Conservation (phyloP, 2,113 vertebrate species). For the Osmerus mordax region DNA sequence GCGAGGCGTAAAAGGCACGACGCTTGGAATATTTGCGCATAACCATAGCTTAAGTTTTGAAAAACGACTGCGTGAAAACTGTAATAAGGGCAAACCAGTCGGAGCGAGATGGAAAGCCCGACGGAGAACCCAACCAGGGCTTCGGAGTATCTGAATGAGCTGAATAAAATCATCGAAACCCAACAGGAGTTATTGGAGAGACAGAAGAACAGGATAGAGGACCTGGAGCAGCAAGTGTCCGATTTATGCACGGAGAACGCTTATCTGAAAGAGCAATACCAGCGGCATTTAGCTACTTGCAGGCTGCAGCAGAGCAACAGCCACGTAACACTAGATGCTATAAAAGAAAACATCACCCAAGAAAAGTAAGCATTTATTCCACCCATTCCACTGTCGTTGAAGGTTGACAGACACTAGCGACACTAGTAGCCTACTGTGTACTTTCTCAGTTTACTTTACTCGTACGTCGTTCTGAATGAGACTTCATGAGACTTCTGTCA, state of each 20-base stretch:
- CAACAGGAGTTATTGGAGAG: slow-evolving; percentile 88
- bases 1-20: slow-evolving; percentile 58
- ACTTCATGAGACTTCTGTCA: no score
- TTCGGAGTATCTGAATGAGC: slow-evolving; percentile 85
- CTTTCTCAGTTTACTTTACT: no score
- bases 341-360: slow-evolving; percentile 70
- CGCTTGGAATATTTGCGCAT: slow-evolving; percentile 40
- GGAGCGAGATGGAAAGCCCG: slow-evolving; percentile 79
- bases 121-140: slow-evolving; percentile 83
- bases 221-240: slow-evolving; percentile 91
- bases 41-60: not conserved
- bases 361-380: slow-evolving; percentile 75
- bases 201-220: slow-evolving; percentile 81
- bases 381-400: not conserved
- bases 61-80: not conserved
- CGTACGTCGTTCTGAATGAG: no score
- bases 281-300: slow-evolving; percentile 89
- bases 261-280: slow-evolving; percentile 82
- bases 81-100: not conserved
- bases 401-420: not conserved
- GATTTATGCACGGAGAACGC: slow-evolving; percentile 81
- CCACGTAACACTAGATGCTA: slow-evolving; percentile 66
- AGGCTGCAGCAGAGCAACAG: slow-evolving; percentile 64
- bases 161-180: slow-evolving; percentile 85
- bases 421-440: no score